Base-by-base conservation (phyloP, 2,888 invertebrate species). In the Eupithecia subumbrata region DNA sequence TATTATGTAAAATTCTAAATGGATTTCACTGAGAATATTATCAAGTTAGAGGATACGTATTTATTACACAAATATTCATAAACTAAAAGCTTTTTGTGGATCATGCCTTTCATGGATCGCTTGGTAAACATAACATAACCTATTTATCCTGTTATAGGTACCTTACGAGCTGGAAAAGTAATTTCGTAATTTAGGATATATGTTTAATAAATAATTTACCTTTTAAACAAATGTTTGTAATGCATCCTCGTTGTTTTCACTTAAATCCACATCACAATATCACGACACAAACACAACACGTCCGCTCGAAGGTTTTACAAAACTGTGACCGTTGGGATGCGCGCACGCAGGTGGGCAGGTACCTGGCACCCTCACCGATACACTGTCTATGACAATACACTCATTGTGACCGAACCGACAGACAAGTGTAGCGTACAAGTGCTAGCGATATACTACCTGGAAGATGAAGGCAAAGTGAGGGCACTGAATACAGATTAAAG, bases 211-310 rank as follows among this genome's bases (percentile, higher is more conserved):
- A 66, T 12, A 71, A 45, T 45, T 60, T 72, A 75, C 95, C 95
- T 94, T 86, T 91, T 93, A 82, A 94, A 94, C 74, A 95, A 84
- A 82, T 91, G 91, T 84, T 95, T 95, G 82, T 94, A 95, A 89
- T 95, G 94, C 95, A 95, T 95, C 91, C 92, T 90, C 81, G 77
- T n/a, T 30, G 30, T 22, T 63, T 30, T 40, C 60, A 75, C 69
- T 66, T 74, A 74, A 84, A 82, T n/a, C 67, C 67, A 82, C 84
- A 87, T 87, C 85, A 82, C 85, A 87, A 60, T 85, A 82, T 82
- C 87, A 87, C 88, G 85, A 80, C 82, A 83, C 83, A 82, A 78
- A 83, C 86, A 86, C 63, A 84, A 83, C 80, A 80, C 82, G 83
- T 84, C 82, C 82, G 81, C 82, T 81, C 78, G 81, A 81, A 78